Percentiles rank a stretch among this genome's conserved stretches.
Conservation (phyloP, 2,113 vertebrate species). For the Herpetotheres cachinnans region DNA sequence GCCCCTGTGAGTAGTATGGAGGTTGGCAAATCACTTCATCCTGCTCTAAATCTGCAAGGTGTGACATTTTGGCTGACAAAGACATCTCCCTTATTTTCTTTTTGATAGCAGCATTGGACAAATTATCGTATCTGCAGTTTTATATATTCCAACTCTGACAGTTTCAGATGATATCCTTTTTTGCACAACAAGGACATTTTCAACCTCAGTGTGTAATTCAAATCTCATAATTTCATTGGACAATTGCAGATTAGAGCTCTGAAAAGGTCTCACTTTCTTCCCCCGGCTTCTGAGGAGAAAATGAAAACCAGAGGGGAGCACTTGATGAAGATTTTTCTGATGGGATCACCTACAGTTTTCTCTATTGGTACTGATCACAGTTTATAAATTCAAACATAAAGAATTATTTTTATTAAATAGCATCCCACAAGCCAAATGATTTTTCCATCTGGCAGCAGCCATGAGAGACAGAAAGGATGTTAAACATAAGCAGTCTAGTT, state of each 20-base stretch:
- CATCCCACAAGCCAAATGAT: not conserved
- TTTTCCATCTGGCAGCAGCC: not conserved
- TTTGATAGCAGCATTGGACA: not conserved
- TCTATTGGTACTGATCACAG: not conserved
- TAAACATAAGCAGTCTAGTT: not conserved
- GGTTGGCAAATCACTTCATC: not conserved
- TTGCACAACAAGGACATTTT: not conserved
- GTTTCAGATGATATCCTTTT: not conserved
- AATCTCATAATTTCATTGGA: not conserved
- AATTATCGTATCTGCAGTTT: not conserved
- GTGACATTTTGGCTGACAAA: not conserved
- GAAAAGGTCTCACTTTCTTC: not conserved
- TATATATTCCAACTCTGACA: not conserved
- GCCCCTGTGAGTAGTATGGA: not conserved
- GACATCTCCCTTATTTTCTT: not conserved
- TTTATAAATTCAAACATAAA: not conserved
- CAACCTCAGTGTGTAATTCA: not conserved
- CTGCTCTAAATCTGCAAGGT: slow-evolving; percentile 17
- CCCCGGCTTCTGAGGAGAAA: not conserved
- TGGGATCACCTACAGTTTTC: not conserved
- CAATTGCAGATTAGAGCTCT: not conserved
- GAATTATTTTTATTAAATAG: not conserved
- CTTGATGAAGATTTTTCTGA: not conserved
- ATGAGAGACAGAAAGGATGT: not conserved
- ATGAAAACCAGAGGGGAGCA: not conserved